Evolutionary conservation across 92 coral and sea anemone genomes (phyloP).

Genomic region (Muricea muricata): DNA sequence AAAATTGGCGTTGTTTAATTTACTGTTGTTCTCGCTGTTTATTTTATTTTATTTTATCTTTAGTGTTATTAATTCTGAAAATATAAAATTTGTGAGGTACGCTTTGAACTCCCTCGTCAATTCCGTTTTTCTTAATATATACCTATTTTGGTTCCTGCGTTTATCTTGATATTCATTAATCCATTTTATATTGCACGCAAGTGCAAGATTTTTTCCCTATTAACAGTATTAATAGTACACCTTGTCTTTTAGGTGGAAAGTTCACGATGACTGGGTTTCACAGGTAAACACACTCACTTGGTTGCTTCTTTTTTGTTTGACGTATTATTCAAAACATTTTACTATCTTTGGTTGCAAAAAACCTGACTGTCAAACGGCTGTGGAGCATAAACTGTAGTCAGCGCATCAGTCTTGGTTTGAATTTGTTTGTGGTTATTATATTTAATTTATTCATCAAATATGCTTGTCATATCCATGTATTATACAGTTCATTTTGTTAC

Average conservation of each 20-base stretch:
- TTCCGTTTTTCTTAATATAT: background rate
- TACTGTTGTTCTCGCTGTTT: constrained; percentile 4
- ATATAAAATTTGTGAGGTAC: constrained; percentile 90
- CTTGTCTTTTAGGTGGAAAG: constrained; percentile 82
- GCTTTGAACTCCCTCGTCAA: background rate
- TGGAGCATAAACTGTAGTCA: no score
- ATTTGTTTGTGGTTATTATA: no score
- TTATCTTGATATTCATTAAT: background rate
- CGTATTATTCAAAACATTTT: no score
- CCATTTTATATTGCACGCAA: background rate
- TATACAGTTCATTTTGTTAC: background rate
- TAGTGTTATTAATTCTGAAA: constrained; percentile 94
- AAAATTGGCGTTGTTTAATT: background rate
- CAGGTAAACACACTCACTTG: constrained; percentile 55
- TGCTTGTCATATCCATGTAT: no score
- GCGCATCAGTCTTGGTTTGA: no score
- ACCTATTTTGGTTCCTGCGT: background rate
- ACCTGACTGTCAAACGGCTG: no score
- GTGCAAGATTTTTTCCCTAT: no score
- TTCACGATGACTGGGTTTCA: constrained; percentile 99
- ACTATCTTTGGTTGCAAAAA: no score
- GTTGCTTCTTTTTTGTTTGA: no score
- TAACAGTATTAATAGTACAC: background rate
- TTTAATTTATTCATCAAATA: no score
- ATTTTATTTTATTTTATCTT: constrained; percentile 13